Evolutionary conservation across 2,797 vertebrate genomes (phyloP).

Genomic region (Anniella stebbinsi): DNA sequence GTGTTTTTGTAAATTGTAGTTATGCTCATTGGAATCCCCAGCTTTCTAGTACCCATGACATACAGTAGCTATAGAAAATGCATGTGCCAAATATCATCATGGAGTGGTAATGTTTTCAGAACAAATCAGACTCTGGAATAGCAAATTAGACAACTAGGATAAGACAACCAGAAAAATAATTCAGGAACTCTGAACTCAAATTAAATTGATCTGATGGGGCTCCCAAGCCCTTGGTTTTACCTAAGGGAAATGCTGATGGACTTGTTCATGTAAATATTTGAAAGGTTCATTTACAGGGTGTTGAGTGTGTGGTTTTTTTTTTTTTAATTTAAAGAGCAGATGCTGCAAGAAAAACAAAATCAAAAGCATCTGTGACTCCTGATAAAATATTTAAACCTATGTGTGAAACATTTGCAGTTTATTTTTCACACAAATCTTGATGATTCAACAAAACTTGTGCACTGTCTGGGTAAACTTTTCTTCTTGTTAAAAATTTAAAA

Average conservation of each 20-base stretch:
- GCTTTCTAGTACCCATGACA: background rate
- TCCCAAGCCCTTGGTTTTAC: background rate
- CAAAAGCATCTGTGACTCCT: conserved; percentile 46
- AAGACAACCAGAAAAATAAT: background rate
- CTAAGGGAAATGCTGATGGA: background rate
- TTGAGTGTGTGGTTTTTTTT: conserved; percentile 29
- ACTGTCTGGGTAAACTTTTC: conserved; percentile 43
- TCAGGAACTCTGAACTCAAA: background rate
- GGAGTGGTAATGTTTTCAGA: background rate
- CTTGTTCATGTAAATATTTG: conserved; percentile 11
- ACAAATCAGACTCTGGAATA: background rate
- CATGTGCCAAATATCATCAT: background rate
- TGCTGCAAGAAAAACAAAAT: conserved; percentile 42
- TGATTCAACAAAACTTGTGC: conserved; percentile 39
- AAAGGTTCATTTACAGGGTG: conserved; percentile 11
- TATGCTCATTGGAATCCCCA: background rate
- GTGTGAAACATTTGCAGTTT: conserved; percentile 55
- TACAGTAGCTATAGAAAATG: background rate
- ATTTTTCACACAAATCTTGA: conserved; percentile 46
- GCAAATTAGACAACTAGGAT: background rate
- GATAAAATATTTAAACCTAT: conserved; percentile 58
- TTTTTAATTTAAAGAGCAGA: conserved; percentile 25
- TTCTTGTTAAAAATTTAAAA: conserved; percentile 72
- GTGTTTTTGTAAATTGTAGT: background rate
- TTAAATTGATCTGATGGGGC: background rate